These are phyloP conservation scores for Pteria penguin DNA, from an alignment of 2,888 invertebrate species.

Conservation along the genomic window DNA sequence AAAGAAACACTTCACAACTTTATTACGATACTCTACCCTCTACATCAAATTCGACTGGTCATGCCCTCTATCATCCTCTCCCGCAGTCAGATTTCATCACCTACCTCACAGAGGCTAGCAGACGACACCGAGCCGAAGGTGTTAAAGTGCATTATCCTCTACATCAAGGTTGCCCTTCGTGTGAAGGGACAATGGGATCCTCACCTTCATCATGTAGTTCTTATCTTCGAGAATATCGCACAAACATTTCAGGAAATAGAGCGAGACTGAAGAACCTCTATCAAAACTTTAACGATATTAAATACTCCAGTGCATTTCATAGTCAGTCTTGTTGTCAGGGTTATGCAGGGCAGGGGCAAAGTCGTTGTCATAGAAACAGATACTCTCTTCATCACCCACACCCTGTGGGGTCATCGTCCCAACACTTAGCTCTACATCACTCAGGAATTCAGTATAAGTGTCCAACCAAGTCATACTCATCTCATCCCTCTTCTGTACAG, in stretches of 20 bases:
- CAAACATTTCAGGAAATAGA: not conserved
- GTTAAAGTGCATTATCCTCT: not conserved
- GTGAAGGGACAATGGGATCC: slow-evolving; percentile 61
- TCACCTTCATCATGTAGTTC: slow-evolving; percentile 46
- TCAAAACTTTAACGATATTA: slow-evolving; percentile 6
- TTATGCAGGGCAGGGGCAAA: not conserved
- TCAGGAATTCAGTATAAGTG: slow-evolving; percentile 27
- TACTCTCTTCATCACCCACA: slow-evolving; percentile 10
- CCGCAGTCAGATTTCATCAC: slow-evolving; percentile 31
- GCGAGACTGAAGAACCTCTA: not conserved
- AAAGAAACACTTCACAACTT: not conserved
- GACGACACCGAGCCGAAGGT: not conserved
- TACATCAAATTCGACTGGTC: not conserved
- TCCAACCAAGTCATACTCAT: not conserved
- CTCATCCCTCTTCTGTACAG: not conserved
- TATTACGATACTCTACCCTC: not conserved
- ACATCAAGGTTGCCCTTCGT: slow-evolving; percentile 59
- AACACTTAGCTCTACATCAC: slow-evolving; percentile 3
- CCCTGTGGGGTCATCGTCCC: not conserved
- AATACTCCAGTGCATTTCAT: not conserved
- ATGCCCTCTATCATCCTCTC: slow-evolving; percentile 19
- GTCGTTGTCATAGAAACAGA: slow-evolving; percentile 5
- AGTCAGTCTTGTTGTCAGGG: slow-evolving; percentile 23
- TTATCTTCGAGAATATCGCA: slow-evolving; percentile 29
- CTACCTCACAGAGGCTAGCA: slow-evolving; percentile 8